phyloP scores from a whole-genome alignment of 2,888 invertebrate species.

The Brachynemurus nebulosus region DNA sequence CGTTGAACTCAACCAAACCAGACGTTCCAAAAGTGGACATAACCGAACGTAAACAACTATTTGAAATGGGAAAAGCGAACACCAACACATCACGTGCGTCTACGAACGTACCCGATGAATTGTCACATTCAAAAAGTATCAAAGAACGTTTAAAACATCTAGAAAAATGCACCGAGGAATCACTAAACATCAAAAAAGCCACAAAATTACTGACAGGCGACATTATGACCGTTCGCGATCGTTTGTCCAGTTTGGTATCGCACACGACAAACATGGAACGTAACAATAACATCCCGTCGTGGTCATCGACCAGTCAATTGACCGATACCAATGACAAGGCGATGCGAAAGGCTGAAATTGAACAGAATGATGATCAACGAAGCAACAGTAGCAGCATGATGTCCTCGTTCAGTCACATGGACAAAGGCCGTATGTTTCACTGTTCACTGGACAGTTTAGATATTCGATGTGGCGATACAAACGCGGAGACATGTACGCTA shows the following conservation, averaged over 20 bases:
- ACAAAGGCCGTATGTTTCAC: slow-evolving; percentile 20
- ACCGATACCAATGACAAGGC: slow-evolving; percentile 5
- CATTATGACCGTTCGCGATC: slow-evolving; percentile 47
- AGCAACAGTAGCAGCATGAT: too few relatives aligned
- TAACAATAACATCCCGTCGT: slow-evolving; percentile 9
- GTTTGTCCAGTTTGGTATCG: slow-evolving; percentile 46
- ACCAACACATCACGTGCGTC: slow-evolving; percentile 31
- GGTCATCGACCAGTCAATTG: slow-evolving; percentile 8
- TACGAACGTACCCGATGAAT: slow-evolving; percentile 45
- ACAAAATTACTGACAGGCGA: slow-evolving; percentile 42
- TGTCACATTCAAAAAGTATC: slow-evolving; percentile 51
- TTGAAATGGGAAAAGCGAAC: slow-evolving; percentile 54
- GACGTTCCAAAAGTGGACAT: slow-evolving; percentile 66
- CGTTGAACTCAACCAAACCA: slow-evolving; percentile 22
- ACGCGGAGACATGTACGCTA: slow-evolving; percentile 33
- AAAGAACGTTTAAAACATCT: slow-evolving; percentile 57
- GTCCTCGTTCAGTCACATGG: slow-evolving; percentile 35
- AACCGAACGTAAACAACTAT: slow-evolving; percentile 66
- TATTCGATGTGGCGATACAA: slow-evolving; percentile 39
- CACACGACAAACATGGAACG: slow-evolving; percentile 26
- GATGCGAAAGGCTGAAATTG: not conserved
- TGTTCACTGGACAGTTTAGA: slow-evolving; percentile 49
- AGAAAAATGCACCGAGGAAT: slow-evolving; percentile 49
- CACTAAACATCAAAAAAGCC: slow-evolving; percentile 31
- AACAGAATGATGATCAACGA: slow-evolving; percentile 3